Base-by-base conservation (phyloP, 1,140 invertebrate genomes). In the Dendroctonus ponderosae region DNA sequence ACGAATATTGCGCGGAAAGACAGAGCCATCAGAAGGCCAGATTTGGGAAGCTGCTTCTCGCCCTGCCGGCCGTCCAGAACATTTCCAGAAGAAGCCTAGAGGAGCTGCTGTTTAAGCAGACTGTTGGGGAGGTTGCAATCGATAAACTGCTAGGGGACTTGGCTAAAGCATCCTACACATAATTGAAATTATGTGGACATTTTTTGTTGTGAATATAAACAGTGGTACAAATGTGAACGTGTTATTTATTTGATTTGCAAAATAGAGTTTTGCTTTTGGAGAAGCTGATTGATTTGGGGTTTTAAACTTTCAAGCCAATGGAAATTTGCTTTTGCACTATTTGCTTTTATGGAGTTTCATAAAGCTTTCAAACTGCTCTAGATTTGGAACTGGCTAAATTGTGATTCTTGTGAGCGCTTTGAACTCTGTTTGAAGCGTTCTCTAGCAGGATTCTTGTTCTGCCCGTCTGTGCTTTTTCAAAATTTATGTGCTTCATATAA, bases 101-200 rank as follows among this genome's bases (percentile, higher is more conserved):
- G 70, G 85, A 88, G 70, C 72, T 89, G 6, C 81, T 91, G 54
- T 91, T 91, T 77, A 83, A 85, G 62, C 85, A 87, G 52, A 88
- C 87, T 0, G 83, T 90, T 51, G 88, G 88, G 5, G 85, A 88
- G 57, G 84, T 89, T 14, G 84, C 86, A 39, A 85, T 91, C 40
- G 87, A 89, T 72, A 80, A 85, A 72, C 77, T 91, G 12, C 74
- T 91, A 38, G 83, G 83, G 14, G 88, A 89, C 71, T 84, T 89
- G 77, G 82, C 85, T 5, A 79, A 78, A 68, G 70, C 72, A 37
- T 70, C 74, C 14, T 72, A 76, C 44, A 11, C n/a, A 43, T 63
- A 56, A 56, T 9, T 12, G 9, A 46, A 5, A 46, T 46, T 46
- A 26, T 2, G 26, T 26, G 26, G 26, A 26, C 11, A 49, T 7